Evolutionary conservation across 37 sponge, comb jelly and placozoan species (phyloP).

Genomic region (Oopsacas minuta): DNA sequence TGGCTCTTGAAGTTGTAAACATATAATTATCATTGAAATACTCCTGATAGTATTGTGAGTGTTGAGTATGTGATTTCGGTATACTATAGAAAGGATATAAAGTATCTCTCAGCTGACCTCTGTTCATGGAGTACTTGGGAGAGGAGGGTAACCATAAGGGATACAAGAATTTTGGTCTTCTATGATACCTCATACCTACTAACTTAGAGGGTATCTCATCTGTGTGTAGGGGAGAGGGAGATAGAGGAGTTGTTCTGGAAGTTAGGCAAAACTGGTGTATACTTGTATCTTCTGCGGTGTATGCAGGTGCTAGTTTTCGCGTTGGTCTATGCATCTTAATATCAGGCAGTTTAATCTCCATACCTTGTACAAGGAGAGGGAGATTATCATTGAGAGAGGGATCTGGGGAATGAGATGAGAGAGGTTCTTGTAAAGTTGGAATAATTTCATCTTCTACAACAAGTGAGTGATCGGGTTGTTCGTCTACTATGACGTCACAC

Average conservation of each 20-base stretch:
- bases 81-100: not conserved
- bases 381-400: not conserved
- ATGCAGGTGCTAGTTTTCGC: not conserved
- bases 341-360: not conserved
- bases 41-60: not conserved
- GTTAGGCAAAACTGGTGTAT: not conserved
- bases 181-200: not conserved
- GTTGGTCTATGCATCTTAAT: not conserved
- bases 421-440: no score
- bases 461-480: not conserved
- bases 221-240: not conserved
- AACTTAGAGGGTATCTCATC: not conserved
- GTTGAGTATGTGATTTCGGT: not conserved
- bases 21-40: not conserved
- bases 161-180: not conserved
- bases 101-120: not conserved
- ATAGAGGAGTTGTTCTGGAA: not conserved
- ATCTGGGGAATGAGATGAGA: no score
- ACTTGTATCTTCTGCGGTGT: not conserved
- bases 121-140: not conserved
- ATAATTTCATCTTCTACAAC: not conserved
- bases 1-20: not conserved
- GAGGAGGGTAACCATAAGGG: not conserved
- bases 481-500: not conserved
- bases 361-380: not conserved